Percentiles rank a stretch among this genome's conserved stretches.
Evolutionary conservation across 2,888 invertebrate species (phyloP).

Genomic region (Nephrotoma flavescens): DNA sequence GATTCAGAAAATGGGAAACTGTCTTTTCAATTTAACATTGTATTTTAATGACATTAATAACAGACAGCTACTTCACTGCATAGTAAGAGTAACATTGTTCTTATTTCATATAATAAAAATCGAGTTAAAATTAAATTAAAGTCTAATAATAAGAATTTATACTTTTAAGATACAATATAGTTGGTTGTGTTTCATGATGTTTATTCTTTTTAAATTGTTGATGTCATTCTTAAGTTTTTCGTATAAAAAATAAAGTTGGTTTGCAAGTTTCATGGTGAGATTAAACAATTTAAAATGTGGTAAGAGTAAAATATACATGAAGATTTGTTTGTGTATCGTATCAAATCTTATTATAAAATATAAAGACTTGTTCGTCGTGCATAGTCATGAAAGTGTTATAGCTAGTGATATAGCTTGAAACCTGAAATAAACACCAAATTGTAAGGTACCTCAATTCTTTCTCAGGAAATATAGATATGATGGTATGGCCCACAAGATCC

Average conservation of each 20-base stretch:
- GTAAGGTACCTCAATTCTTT: too few relatives aligned
- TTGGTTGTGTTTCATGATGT: not conserved
- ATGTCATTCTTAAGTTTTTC: not conserved
- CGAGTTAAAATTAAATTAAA: not conserved
- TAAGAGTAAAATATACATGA: not conserved
- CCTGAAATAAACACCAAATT: too few relatives aligned
- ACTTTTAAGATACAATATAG: not conserved
- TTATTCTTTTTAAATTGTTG: not conserved
- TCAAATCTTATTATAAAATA: not conserved
- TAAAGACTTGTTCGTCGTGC: not conserved
- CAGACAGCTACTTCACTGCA: not conserved
- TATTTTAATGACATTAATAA: not conserved
- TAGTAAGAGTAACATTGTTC: not conserved
- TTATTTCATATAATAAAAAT: not conserved
- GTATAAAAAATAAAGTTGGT: not conserved
- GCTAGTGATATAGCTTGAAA: too few relatives aligned
- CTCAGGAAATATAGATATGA: too few relatives aligned
- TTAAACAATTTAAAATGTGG: not conserved
- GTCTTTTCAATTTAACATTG: not conserved
- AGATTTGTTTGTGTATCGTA: not conserved
- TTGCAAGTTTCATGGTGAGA: not conserved
- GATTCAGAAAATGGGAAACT: not conserved
- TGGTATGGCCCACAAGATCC: too few relatives aligned
- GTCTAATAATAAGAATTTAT: not conserved
- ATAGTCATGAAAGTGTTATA: too few relatives aligned